Conservation (phyloP, 2,888 invertebrate genomes). For the Phania funesta region DNA sequence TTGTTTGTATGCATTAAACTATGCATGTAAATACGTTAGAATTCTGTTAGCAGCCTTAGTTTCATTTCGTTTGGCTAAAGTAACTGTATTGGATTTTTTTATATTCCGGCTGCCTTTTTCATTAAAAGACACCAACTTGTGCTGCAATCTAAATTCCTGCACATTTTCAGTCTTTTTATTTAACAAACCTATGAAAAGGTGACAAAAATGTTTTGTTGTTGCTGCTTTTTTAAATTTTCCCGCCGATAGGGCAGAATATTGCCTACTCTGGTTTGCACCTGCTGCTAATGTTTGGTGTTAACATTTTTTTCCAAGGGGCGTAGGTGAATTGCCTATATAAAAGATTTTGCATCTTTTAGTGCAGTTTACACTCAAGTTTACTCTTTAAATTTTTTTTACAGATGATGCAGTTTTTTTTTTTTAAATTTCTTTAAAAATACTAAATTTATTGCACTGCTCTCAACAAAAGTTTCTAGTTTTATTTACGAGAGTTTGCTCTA, state of each 20-base stretch:
- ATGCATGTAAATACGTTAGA: background rate
- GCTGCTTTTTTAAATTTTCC: constrained; percentile 4
- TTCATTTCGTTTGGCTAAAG: constrained; percentile 46
- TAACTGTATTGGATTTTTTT: constrained; percentile 18
- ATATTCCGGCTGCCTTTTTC: background rate
- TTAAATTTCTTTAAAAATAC: background rate
- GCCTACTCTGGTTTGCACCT: constrained; percentile 51
- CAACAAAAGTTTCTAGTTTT: background rate
- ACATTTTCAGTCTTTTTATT: constrained; percentile 7
- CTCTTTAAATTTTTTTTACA: background rate
- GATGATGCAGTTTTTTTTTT: constrained; percentile 6
- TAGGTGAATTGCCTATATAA: constrained; percentile 4
- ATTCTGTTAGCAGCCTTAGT: constrained; percentile 44
- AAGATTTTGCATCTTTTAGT: background rate
- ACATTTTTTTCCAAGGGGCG: constrained; percentile 30
- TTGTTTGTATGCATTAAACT: background rate
- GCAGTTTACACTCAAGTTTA: constrained; percentile 22
- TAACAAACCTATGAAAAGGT: background rate
- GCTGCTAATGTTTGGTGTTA: constrained; percentile 44
- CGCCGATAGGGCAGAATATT: constrained; percentile 27
- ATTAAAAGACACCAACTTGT: background rate
- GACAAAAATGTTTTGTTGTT: constrained; percentile 21
- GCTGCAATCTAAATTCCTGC: background rate
- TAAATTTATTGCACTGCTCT: constrained; percentile 34
- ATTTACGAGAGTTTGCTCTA: constrained; percentile 4